Base-by-base conservation (phyloP, 2,888 invertebrate species). In the Hirtodrosophila trivittata region DNA sequence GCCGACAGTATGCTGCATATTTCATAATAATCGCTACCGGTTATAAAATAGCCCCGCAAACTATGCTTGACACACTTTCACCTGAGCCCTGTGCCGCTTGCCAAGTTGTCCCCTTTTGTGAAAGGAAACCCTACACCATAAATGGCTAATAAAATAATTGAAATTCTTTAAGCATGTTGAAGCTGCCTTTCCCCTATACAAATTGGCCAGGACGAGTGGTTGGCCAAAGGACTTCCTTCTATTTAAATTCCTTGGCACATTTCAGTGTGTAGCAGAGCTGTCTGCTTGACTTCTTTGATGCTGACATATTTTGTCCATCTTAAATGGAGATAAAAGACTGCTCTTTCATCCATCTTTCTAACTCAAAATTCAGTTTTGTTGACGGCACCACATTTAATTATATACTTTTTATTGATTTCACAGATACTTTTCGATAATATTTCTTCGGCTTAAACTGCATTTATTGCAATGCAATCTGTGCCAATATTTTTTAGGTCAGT, bases 71-170 rank as follows among this genome's bases (percentile, higher is more conserved):
- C 65, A 59, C 64, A 59, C 50, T 33, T 62, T 66, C 66, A 77
- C 75, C 81, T 81, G 62, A 21, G 47, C 52, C 38, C 14, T 28
- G 18, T 28, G 18, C 14, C 12, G 64, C n/a, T n/a, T n/a, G 12
- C 14, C 57, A 51, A 52, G 66, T 65, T 75, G 65, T 77, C 67
- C 78, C 62, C 56, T 68, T 62, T 65, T 37, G 52, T 66, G 59
- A 38, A 43, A 62, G 49, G 81, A 70, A 78, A 45, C 65, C 64
- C 49, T 57, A 46, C 64, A 59, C 68, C 75, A 77, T 57, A 21
- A 21, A 68, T 69, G 75, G 81, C 83, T 82, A 82, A 86, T 80
- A 86, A 82, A 82, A 82, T 82, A 86, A 86, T 86, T 82, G 80
- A 82, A 82, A 82, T 86, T 86, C 68, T 76, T 60, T 50, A 54